Evolutionary conservation across 2,797 vertebrate species (phyloP).

Genomic region (Enteromius viviparus): DNA sequence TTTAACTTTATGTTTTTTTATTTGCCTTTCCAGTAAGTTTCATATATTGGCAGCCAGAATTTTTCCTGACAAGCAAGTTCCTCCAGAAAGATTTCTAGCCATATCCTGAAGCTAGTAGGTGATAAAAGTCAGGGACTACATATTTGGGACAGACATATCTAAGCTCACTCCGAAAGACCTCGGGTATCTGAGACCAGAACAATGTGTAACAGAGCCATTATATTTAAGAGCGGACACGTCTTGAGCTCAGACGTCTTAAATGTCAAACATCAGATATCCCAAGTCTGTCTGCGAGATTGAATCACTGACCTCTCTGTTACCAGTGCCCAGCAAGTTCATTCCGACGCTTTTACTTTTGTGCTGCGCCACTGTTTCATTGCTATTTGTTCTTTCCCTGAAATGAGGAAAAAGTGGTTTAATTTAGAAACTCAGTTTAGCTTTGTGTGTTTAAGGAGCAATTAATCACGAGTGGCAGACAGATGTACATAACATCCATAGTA

Average conservation of each 20-base stretch:
- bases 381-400: background rate
- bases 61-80: background rate
- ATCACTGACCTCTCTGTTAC: constrained; percentile 14
- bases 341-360: background rate
- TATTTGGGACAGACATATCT: background rate
- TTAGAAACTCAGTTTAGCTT: constrained; percentile 15
- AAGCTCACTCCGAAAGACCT: background rate
- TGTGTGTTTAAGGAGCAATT: constrained; percentile 24
- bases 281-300: constrained; percentile 11
- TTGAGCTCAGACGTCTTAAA: constrained; percentile 15
- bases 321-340: background rate
- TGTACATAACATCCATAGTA: constrained; percentile 17
- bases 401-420: background rate
- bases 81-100: background rate
- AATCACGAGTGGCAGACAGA: constrained; percentile 23
- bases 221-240: constrained; percentile 5
- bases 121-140: constrained; percentile 19
- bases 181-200: constrained; percentile 10
- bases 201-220: constrained; percentile 8
- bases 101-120: background rate
- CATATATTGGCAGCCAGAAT: background rate
- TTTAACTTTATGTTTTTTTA: background rate
- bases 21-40: background rate
- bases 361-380: background rate
- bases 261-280: constrained; percentile 38